Percentiles rank a stretch among this genome's conserved stretches.
Evolutionary conservation across 2,888 invertebrate species (phyloP).

Genomic region (Halictus quadricinctus): DNA sequence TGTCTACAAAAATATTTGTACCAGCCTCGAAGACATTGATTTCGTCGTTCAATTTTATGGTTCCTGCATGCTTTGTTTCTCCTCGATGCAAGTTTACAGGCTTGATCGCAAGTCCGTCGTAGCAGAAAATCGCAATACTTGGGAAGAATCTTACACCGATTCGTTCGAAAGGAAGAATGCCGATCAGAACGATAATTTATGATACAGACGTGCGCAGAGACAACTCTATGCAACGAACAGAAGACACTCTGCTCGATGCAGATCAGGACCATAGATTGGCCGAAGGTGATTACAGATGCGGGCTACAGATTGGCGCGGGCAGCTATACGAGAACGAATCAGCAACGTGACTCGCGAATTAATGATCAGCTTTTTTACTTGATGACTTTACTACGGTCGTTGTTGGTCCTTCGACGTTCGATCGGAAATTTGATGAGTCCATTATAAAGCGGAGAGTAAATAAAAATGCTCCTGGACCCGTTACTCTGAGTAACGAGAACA

Average conservation of each 20-base stretch:
- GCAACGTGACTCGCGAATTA: conserved; percentile 67
- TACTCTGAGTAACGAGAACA: not conserved
- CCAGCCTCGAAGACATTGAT: not conserved
- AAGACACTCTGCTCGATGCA: conserved; percentile 29
- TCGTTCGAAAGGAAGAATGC: not conserved
- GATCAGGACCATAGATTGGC: conserved; percentile 57
- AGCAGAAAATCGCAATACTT: not conserved
- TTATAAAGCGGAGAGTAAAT: conserved; percentile 21
- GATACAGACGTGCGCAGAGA: conserved; percentile 37
- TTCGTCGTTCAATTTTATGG: too few species aligned
- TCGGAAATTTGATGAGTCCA: conserved; percentile 47
- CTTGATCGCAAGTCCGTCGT: not conserved
- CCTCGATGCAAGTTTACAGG: not conserved
- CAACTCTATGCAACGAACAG: conserved; percentile 44
- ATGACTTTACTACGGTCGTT: conserved; percentile 50
- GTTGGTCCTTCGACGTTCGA: conserved; percentile 30
- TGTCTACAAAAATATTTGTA: not conserved
- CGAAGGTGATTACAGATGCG: conserved; percentile 59
- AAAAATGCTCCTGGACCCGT: conserved; percentile 10
- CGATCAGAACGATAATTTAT: conserved; percentile 43
- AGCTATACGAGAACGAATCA: conserved; percentile 57
- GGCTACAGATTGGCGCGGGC: conserved; percentile 53
- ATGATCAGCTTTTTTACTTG: conserved; percentile 48
- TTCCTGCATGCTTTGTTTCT: not conserved
- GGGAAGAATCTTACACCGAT: not conserved